phyloP scores from a whole-genome alignment of 30 jellyfish, hydroid and myxozoan species.

The Catostylus mosaicus region DNA sequence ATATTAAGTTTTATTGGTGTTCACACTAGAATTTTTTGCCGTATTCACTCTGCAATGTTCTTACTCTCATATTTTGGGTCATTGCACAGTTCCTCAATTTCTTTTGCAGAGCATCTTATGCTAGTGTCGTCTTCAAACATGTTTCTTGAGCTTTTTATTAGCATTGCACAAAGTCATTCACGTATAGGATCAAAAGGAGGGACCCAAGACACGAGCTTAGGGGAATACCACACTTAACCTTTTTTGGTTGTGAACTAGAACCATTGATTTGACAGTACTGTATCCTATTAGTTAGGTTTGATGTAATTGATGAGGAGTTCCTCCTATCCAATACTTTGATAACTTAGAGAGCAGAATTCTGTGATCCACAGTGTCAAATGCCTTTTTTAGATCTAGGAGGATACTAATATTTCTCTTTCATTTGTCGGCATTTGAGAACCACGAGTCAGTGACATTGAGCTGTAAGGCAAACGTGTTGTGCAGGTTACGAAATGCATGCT shows the following conservation, averaged over 20 bases:
- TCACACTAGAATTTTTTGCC: background rate
- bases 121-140: background rate
- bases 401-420: background rate
- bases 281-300: background rate
- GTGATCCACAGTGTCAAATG: background rate
- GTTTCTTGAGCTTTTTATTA: too few relatives aligned
- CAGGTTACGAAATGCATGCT: background rate
- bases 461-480: background rate
- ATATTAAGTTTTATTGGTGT: conserved; percentile 4
- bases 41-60: background rate
- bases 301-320: background rate
- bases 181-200: background rate
- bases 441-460: background rate
- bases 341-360: background rate
- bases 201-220: background rate
- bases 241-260: background rate
- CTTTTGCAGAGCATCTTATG: background rate
- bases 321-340: background rate
- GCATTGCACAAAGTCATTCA: background rate
- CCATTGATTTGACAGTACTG: background rate
- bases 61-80: background rate
- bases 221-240: background rate
- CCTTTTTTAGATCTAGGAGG: background rate
- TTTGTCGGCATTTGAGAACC: background rate
- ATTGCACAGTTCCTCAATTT: background rate